These are phyloP conservation scores for Drosophila lutescens DNA, from an alignment of 2,888 invertebrate species.

Conservation along the genomic window DNA sequence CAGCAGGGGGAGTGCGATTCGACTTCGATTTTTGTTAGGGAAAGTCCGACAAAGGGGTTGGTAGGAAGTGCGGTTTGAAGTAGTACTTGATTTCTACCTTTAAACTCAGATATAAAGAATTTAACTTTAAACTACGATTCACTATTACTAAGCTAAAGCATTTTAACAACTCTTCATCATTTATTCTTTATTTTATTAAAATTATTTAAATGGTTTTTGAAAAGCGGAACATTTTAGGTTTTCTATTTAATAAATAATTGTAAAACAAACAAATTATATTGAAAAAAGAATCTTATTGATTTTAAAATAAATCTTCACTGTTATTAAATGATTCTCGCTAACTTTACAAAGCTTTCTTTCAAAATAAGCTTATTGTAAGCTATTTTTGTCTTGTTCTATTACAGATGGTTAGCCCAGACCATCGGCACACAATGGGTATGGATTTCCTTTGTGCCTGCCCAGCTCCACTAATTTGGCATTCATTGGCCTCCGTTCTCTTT, in stretches of 20 bases:
- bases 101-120: too few species aligned
- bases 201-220: too few species aligned
- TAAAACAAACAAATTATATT: too few species aligned
- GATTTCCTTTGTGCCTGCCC: constrained; percentile 35
- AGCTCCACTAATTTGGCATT: constrained; percentile 58
- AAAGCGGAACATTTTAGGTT: too few species aligned
- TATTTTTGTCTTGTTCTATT: neutral
- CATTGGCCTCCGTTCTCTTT: constrained; percentile 43
- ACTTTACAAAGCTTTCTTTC: neutral
- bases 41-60: neutral
- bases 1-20: neutral
- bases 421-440: neutral
- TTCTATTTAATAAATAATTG: too few species aligned
- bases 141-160: too few species aligned
- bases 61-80: neutral
- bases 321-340: neutral
- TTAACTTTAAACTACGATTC: neutral
- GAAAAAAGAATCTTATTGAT: too few species aligned
- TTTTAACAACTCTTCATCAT: too few species aligned
- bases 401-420: too few species aligned
- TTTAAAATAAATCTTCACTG: too few species aligned
- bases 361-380: neutral
- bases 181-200: too few species aligned
- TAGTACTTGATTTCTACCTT: neutral
- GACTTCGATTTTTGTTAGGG: constrained; percentile 3